Evolutionary conservation across 2,888 invertebrate species (phyloP).

Genomic region (Bellardia bayeri): DNA sequence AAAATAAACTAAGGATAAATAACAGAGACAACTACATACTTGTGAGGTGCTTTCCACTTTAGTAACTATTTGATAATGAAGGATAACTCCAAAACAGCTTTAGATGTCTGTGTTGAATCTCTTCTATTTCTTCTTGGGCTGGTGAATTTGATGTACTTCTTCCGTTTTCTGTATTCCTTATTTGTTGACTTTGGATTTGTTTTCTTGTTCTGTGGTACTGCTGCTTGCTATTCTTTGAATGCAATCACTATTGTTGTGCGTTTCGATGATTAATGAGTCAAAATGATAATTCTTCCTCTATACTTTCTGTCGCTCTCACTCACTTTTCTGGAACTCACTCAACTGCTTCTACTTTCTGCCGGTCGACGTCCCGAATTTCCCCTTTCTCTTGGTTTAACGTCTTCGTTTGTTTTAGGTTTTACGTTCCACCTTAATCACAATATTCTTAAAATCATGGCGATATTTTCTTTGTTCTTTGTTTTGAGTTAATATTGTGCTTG

Average conservation of each 20-base stretch:
- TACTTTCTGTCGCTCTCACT: conserved; percentile 36
- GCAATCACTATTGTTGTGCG: conserved; percentile 72
- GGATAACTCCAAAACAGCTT: conserved; percentile 49
- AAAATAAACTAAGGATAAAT: conserved; percentile 7
- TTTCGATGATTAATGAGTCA: conserved; percentile 70
- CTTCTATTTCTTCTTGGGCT: conserved; percentile 11
- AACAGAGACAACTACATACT: conserved; percentile 64
- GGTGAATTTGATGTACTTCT: conserved; percentile 15
- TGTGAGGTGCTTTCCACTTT: conserved; percentile 70
- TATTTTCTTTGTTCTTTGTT: conserved; percentile 49
- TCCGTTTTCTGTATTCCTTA: neutral
- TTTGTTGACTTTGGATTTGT: conserved; percentile 2
- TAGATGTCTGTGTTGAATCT: conserved; percentile 17
- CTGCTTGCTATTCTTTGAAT: conserved; percentile 38
- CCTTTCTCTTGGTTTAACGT: conserved; percentile 26
- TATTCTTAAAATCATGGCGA: conserved; percentile 76
- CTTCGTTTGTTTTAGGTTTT: conserved; percentile 21
- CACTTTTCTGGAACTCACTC: conserved; percentile 18
- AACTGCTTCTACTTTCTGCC: conserved; percentile 7
- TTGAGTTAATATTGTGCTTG: conserved; percentile 55
- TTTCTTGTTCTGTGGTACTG: neutral
- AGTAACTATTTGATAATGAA: conserved; percentile 67
- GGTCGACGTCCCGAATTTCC: conserved; percentile 29
- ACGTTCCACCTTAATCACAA: conserved; percentile 63
- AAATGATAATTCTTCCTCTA: conserved; percentile 47